phyloP scores from a whole-genome alignment of 2,113 vertebrate species.

The Pseudorhombus dupliciocellatus region DNA sequence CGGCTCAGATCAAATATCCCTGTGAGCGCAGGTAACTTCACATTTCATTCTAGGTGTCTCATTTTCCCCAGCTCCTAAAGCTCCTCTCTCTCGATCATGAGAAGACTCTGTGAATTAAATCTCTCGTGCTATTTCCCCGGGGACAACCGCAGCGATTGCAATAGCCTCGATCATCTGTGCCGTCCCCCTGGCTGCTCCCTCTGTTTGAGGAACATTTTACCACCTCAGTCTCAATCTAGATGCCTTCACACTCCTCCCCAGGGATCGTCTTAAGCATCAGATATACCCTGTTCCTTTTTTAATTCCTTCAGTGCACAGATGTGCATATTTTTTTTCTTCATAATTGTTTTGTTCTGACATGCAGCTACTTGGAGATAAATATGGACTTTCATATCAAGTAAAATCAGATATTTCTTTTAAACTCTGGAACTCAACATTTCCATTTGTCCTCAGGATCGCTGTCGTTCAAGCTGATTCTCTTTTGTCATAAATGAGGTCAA shows the following conservation, averaged over 20 bases:
- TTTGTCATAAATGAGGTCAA: conserved; percentile 18
- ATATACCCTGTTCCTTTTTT: conserved; percentile 4
- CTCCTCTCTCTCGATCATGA: too few relatives aligned
- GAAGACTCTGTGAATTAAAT: conserved; percentile 31
- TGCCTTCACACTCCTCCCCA: conserved; percentile 4
- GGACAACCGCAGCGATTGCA: not conserved
- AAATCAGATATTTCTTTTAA: not conserved
- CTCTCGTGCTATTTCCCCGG: conserved; percentile 2
- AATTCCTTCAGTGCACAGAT: not conserved
- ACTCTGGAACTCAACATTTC: not conserved
- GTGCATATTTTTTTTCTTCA: not conserved
- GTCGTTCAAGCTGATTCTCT: conserved; percentile 8
- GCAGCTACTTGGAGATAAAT: not conserved
- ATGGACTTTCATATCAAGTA: not conserved
- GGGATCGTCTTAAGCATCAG: not conserved
- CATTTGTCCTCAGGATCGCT: not conserved
- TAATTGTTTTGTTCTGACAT: not conserved
- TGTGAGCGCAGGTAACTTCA: not conserved
- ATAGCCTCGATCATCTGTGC: not conserved
- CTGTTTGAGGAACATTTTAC: not conserved
- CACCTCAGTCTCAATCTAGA: conserved; percentile 2
- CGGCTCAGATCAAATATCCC: not conserved
- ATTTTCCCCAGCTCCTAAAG: conserved; percentile 18
- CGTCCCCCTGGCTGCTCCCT: not conserved
- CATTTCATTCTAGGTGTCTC: conserved; percentile 13